These are phyloP conservation scores for Eurystomus glaucurus DNA, from an alignment of 2,797 vertebrate species.

Conservation along the genomic window DNA sequence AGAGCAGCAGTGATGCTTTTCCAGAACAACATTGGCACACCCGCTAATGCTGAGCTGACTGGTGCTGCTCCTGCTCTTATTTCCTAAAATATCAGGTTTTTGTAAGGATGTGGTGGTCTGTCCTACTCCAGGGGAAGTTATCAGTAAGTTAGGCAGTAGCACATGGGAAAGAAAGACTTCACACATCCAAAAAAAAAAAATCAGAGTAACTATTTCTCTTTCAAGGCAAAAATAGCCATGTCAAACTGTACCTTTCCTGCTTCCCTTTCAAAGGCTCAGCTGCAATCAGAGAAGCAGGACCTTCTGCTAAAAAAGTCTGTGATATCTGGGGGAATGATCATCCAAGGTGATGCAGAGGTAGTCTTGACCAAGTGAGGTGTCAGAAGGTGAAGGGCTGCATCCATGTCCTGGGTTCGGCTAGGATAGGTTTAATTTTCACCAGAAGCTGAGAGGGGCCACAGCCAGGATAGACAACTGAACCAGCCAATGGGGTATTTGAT, in stretches of 20 bases:
- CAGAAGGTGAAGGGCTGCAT: neutral
- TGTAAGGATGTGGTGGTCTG: neutral
- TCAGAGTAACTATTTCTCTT: neutral
- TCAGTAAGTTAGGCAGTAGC: neutral
- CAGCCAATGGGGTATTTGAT: neutral
- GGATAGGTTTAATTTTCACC: neutral
- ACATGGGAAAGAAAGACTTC: neutral
- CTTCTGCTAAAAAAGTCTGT: neutral
- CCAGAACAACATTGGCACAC: neutral
- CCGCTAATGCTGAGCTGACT: neutral
- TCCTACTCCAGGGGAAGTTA: neutral
- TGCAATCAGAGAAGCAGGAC: neutral
- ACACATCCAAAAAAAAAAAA: neutral
- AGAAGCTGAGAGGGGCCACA: neutral
- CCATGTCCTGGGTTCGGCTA: neutral
- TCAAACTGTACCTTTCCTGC: neutral
- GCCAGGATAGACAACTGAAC: neutral
- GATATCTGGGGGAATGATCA: neutral
- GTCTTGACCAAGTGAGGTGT: neutral
- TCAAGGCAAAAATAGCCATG: constrained; percentile 4
- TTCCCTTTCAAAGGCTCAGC: neutral
- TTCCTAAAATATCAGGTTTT: neutral
- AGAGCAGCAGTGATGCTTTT: neutral
- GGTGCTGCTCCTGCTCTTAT: neutral
- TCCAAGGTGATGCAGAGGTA: neutral